Evolutionary conservation across 2,113 vertebrate species (phyloP).

Genomic region (Scatophagus argus): DNA sequence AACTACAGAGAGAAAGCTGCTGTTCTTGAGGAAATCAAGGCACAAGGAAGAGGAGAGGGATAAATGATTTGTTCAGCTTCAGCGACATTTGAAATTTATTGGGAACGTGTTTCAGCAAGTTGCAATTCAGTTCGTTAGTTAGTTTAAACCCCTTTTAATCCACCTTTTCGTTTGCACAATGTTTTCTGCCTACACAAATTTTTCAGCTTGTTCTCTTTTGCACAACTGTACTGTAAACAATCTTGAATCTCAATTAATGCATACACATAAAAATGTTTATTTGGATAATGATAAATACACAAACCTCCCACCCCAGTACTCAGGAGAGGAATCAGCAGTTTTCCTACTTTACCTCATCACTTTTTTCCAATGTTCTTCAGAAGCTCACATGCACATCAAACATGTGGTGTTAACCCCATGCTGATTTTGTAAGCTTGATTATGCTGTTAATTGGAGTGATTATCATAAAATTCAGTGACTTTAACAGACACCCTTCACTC

Average conservation of each 20-base stretch:
- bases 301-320: neutral
- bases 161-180: neutral
- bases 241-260: neutral
- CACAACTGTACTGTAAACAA: too few relatives aligned
- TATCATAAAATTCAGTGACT: constrained; percentile 1
- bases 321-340: neutral
- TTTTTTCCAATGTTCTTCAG: neutral
- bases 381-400: neutral
- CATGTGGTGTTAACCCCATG: neutral
- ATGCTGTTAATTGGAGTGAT: constrained; percentile 16
- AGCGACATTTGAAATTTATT: neutral
- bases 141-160: neutral
- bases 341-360: neutral
- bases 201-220: too few relatives aligned
- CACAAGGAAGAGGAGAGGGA: neutral
- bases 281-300: neutral
- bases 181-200: too few relatives aligned
- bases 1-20: neutral
- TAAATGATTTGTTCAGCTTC: neutral
- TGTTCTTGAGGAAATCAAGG: neutral
- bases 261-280: neutral
- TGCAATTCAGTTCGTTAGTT: neutral
- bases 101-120: neutral
- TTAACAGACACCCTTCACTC: constrained; percentile 9
- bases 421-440: constrained; percentile 6